These are phyloP conservation scores for Anniella stebbinsi DNA, from an alignment of 2,797 vertebrate species.

Conservation along the genomic window DNA sequence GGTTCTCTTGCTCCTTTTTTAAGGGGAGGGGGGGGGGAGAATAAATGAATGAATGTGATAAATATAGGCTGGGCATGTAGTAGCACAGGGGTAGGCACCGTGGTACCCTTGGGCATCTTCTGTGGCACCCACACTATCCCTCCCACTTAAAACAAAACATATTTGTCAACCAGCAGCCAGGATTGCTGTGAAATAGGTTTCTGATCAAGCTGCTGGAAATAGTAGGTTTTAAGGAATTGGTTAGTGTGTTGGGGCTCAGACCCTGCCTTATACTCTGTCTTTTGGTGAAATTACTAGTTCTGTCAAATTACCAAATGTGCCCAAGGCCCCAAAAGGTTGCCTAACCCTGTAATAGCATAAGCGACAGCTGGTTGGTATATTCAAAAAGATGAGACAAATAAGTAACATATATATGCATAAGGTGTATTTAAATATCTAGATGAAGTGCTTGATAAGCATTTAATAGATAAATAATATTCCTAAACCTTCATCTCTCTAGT, in stretches of 20 bases:
- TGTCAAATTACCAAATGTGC: too few species aligned
- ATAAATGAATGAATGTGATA: background rate
- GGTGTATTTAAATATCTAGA: background rate
- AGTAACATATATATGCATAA: background rate
- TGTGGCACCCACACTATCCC: too few species aligned
- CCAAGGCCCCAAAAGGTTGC: too few species aligned
- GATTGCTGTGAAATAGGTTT: too few species aligned
- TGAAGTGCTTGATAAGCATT: background rate
- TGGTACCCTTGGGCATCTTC: background rate
- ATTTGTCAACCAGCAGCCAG: too few species aligned
- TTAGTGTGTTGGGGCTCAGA: too few species aligned
- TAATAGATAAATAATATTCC: background rate
- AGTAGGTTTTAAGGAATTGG: too few species aligned
- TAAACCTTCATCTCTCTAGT: background rate
- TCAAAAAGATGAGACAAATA: background rate
- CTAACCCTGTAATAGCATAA: too few species aligned
- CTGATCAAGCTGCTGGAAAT: too few species aligned
- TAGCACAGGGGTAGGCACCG: background rate
- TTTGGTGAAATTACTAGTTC: too few species aligned
- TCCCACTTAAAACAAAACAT: too few species aligned
- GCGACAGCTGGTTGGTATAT: background rate
- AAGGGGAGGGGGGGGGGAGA: background rate
- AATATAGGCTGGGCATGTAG: background rate
- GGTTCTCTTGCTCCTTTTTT: background rate
- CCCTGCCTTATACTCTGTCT: too few species aligned